Conservation (phyloP, 2,888 invertebrate species). For the Xanthorhoe spadicearia region DNA sequence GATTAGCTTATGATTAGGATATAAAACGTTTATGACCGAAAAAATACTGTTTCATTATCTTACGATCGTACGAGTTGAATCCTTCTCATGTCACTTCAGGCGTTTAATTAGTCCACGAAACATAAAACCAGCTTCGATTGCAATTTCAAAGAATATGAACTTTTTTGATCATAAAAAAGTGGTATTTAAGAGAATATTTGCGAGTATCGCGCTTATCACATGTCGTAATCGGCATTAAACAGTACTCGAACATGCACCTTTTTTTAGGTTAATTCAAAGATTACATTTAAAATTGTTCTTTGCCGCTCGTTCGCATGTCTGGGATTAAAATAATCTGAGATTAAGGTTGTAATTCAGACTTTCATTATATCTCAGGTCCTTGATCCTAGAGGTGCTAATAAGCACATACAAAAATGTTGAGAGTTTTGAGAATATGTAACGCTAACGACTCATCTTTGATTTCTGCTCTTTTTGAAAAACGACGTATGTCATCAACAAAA, state of each 20-base stretch:
- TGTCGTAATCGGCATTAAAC: not conserved
- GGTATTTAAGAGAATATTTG: not conserved
- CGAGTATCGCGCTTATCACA: not conserved
- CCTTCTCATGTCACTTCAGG: slow-evolving; percentile 24
- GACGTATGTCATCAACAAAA: slow-evolving; percentile 6
- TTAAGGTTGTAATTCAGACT: not conserved
- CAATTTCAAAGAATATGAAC: slow-evolving; percentile 4
- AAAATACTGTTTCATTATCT: slow-evolving; percentile 35
- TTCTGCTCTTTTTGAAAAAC: not conserved
- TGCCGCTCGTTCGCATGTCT: not conserved
- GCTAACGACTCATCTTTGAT: not conserved
- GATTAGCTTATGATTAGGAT: slow-evolving; percentile 42
- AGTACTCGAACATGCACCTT: not conserved
- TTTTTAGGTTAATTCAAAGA: not conserved
- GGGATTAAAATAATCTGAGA: not conserved
- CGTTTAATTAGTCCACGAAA: slow-evolving; percentile 12
- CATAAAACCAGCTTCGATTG: slow-evolving; percentile 3
- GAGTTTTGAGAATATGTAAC: not conserved
- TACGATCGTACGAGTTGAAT: slow-evolving; percentile 34
- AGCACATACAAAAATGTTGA: not conserved
- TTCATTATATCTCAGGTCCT: not conserved
- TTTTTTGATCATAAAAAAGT: not conserved
- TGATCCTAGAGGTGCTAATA: not conserved
- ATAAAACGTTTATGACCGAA: slow-evolving; percentile 40
- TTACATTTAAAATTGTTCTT: not conserved